Evolutionary conservation across 37 sponge, comb jelly and placozoan species (phyloP).

Genomic region (Diacarnus erythraeanus): DNA sequence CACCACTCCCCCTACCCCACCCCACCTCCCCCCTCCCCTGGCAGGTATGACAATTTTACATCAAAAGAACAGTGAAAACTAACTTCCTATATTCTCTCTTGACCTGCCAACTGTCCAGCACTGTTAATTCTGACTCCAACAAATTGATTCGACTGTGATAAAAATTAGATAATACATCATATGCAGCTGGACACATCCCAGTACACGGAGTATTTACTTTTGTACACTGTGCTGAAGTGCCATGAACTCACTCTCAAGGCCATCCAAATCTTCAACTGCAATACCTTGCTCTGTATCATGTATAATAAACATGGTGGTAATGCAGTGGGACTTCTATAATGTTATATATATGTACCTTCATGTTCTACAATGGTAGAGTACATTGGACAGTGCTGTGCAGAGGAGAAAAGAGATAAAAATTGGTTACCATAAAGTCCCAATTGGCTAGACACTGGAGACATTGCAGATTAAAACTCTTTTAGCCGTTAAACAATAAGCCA

Average conservation of each 20-base stretch:
- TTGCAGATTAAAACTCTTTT: too few species aligned
- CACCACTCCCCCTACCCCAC: too few species aligned
- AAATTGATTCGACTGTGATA: constrained; percentile 56
- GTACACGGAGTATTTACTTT: constrained; percentile 26
- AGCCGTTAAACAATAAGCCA: too few species aligned
- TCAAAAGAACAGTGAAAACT: too few species aligned
- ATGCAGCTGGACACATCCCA: not conserved
- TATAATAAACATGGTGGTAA: not conserved
- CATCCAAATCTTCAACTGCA: constrained; percentile 27
- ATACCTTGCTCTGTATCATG: constrained; percentile 3
- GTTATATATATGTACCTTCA: constrained; percentile 11
- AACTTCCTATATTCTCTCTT: constrained; percentile 61
- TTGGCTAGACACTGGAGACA: not conserved
- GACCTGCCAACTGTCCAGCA: constrained; percentile 65
- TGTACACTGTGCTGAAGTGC: constrained; percentile 36
- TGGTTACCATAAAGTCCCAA: not conserved
- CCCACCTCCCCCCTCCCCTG: too few species aligned
- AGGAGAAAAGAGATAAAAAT: not conserved
- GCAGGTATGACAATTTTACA: too few species aligned
- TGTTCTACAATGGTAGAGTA: constrained; percentile 33
- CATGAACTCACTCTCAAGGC: constrained; percentile 39
- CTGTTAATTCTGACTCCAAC: constrained; percentile 57
- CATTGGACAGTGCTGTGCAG: constrained; percentile 44
- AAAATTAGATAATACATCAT: not conserved
- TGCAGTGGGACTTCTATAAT: not conserved